Conservation (phyloP, 2,797 vertebrate species). For the Eulemur rubriventer region DNA sequence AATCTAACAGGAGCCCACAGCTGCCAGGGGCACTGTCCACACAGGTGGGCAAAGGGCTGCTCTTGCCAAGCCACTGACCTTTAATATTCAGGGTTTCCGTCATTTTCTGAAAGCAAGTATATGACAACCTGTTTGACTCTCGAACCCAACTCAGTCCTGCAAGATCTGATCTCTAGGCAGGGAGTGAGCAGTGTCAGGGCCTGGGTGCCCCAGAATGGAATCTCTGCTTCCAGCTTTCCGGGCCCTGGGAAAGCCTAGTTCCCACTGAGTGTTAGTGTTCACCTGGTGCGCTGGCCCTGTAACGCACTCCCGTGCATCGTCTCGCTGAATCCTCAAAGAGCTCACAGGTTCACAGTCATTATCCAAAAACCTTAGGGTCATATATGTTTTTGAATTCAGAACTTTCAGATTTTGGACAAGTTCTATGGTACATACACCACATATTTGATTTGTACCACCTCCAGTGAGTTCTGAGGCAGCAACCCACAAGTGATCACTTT, state of each 20-base stretch:
- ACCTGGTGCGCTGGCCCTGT: neutral
- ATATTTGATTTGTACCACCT: neutral
- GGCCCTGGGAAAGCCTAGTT: neutral
- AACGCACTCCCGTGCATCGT: neutral
- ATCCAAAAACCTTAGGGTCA: neutral
- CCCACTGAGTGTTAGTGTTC: neutral
- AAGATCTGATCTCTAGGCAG: neutral
- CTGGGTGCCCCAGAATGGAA: neutral
- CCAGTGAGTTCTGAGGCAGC: neutral
- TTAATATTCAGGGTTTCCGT: neutral
- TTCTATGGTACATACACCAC: neutral
- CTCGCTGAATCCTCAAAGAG: neutral
- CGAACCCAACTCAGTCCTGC: neutral
- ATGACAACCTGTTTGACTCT: neutral
- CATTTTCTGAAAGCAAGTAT: neutral
- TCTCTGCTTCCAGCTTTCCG: neutral
- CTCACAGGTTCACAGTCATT: neutral
- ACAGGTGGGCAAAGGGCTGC: neutral
- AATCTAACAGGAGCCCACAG: neutral
- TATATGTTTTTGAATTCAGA: neutral
- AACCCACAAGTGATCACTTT: neutral
- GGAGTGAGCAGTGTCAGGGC: neutral
- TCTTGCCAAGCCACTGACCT: neutral
- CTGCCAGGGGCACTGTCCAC: neutral
- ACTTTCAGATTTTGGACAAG: neutral